Evolutionary conservation across 2,113 vertebrate species (phyloP).

Genomic region (Chroicocephalus ridibundus): DNA sequence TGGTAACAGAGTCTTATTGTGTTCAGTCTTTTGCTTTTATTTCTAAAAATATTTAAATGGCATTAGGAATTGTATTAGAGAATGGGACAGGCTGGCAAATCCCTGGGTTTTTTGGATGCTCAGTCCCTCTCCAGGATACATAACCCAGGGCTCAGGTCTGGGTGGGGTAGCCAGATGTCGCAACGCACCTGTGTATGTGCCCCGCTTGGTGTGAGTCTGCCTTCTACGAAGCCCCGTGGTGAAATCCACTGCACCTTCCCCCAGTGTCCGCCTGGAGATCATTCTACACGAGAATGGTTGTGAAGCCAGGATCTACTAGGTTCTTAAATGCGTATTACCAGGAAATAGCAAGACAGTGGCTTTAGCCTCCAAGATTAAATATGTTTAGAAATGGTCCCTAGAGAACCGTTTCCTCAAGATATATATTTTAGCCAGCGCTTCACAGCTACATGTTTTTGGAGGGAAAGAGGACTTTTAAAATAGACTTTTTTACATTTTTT

Average conservation of each 20-base stretch:
- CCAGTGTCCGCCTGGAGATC: accelerated
- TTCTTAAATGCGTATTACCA: neutral
- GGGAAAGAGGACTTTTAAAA: neutral
- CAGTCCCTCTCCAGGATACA: neutral
- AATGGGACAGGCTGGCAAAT: neutral
- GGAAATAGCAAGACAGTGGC: neutral
- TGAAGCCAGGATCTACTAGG: neutral
- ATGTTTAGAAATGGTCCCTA: neutral
- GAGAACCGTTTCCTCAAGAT: neutral
- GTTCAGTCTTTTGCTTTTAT: neutral
- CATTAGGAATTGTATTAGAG: neutral
- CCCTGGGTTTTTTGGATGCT: neutral
- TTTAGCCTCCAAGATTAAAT: neutral
- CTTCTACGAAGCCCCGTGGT: neutral
- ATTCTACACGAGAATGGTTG: neutral
- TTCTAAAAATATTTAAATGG: neutral
- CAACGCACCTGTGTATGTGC: neutral
- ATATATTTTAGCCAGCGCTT: neutral
- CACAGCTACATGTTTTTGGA: neutral
- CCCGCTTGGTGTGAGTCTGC: neutral
- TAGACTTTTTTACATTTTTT: neutral
- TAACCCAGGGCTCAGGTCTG: neutral
- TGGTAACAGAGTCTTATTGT: neutral
- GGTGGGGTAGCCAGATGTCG: neutral
- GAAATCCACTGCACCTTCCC: neutral